Conservation (phyloP, 2,113 vertebrate species). For the Casuarius casuarius region DNA sequence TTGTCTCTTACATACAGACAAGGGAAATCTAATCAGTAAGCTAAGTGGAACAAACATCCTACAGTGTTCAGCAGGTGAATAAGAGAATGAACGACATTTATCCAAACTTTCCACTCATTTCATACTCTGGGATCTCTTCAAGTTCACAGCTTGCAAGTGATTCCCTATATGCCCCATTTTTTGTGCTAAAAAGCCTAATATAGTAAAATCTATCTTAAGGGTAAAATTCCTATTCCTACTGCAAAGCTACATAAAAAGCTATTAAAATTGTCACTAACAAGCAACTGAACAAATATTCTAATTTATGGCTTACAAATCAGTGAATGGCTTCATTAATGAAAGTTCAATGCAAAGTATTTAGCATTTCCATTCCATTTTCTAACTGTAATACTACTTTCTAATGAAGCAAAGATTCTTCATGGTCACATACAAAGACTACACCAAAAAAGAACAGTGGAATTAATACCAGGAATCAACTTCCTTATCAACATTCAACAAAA, state of each 20-base stretch:
- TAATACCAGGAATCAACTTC: neutral
- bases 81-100: neutral
- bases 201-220: neutral
- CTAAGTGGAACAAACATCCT: neutral
- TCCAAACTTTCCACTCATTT: neutral
- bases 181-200: neutral
- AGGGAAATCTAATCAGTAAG: neutral
- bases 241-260: neutral
- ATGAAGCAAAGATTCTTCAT: neutral
- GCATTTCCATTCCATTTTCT: neutral
- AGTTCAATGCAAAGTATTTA: neutral
- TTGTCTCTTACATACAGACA: neutral
- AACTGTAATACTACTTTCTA: neutral
- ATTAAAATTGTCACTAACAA: neutral
- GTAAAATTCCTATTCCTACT: neutral
- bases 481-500: neutral
- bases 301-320: neutral
- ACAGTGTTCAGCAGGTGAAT: neutral
- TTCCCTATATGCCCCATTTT: neutral
- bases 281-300: neutral
- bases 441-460: neutral
- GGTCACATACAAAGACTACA: neutral
- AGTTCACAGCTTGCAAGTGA: neutral
- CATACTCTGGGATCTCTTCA: neutral
- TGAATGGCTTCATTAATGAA: neutral